Evolutionary conservation across 2,797 vertebrate genomes (phyloP), one percentile per base, ranked within the genome.

Genomic region (Mergus octosetaceus): DNA sequence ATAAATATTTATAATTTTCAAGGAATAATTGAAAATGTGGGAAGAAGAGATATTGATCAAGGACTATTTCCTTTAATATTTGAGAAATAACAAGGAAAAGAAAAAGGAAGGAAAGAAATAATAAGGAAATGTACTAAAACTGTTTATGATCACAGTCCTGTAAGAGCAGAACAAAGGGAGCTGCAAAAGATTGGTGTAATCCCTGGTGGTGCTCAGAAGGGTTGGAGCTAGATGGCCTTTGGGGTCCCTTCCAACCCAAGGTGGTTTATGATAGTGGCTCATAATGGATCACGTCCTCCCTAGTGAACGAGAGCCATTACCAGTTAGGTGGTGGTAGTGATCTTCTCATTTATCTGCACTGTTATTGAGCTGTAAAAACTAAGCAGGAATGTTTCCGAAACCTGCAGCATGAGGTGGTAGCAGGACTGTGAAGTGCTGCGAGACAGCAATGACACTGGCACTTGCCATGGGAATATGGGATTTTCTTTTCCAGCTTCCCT

Each of bases 401-500:
- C 39, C 25, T 41, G 58, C 57, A 57, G 36, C 11, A 8, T 15
- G 57, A 51, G n/a, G n/a, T 4, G 2, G 62, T 28, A 32, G 18
- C 45, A 51, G 72, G 68, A 45, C n/a, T 70, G 53, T 11, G 36
- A 34, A 47, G 5, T 10, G 17, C 17, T 58, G 16, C 14, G 18
- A 53, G 30, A 7, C 28, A 68, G 21, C 32, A 11, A 0, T 0
- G 2, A 4, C 41, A 36, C 70, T 39, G 36, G 21, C 8, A 2
- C 34, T 36, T 1, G 1, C 49, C 49, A 51, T 51, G 49, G 51
- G 49, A 51, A 51, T 51, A 51, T 25, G 25, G 24, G 49, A 51
- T 60, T 43, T 39, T 39, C 61, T 28, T 56, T 41, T 32, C 2
- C 0, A 47, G 2, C 9, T 78, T 87, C 64, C 22, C 5, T 47